Conservation (phyloP, 2,113 vertebrate genomes). For the Bufo gargarizans region DNA sequence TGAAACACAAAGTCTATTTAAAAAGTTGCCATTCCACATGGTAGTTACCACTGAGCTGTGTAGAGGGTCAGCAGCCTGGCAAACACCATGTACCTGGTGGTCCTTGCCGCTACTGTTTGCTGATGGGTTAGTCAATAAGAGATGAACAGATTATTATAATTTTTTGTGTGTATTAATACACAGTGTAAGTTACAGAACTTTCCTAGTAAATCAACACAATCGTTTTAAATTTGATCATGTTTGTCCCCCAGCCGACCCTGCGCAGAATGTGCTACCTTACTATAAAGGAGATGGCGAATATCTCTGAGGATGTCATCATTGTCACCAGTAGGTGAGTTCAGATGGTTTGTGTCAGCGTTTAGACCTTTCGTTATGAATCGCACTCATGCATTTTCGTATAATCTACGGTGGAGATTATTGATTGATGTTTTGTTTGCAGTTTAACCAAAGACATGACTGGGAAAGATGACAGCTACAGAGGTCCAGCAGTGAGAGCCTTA, state of each 20-base stretch:
- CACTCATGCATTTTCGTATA: background rate
- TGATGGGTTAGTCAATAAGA: too few species aligned
- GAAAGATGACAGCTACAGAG: slow-evolving; percentile 82
- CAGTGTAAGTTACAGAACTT: background rate
- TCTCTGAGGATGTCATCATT: slow-evolving; percentile 98
- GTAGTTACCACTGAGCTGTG: too few species aligned
- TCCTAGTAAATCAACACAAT: background rate
- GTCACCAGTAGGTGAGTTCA: slow-evolving; percentile 91
- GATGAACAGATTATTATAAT: too few species aligned
- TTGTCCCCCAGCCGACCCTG: slow-evolving; percentile 77
- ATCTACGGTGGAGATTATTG: background rate
- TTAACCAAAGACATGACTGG: slow-evolving; percentile 86
- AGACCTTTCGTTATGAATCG: background rate
- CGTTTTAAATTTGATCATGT: background rate
- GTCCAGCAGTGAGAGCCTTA: slow-evolving; percentile 77
- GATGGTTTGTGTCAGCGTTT: background rate
- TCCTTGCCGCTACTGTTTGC: too few species aligned
- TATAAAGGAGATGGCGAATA: slow-evolving; percentile 97
- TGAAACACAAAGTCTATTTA: too few species aligned
- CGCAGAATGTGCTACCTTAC: slow-evolving; percentile 98
- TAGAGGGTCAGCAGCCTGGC: too few species aligned
- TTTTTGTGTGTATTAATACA: background rate
- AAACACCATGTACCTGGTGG: too few species aligned
- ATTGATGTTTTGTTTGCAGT: slow-evolving; percentile 62
- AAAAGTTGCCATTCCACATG: too few species aligned